Conservation (phyloP, 2,797 vertebrate species). For the Podarcis lilfordi region DNA sequence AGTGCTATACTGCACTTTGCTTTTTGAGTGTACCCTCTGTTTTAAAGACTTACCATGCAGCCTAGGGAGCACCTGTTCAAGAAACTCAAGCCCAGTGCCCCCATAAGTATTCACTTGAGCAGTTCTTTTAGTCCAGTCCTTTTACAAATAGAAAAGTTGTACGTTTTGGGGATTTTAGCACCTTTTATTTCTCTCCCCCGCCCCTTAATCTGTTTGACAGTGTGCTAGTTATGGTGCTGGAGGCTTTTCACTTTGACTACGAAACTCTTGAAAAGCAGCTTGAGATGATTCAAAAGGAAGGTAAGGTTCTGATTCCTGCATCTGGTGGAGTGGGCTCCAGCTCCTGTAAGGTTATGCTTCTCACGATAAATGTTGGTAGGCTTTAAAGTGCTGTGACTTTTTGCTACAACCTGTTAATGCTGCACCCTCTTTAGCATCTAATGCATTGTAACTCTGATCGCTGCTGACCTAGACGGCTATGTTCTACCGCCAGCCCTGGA, state of each 20-base stretch:
- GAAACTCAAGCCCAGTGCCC: neutral
- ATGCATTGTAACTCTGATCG: neutral
- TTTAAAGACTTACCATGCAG: neutral
- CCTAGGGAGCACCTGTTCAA: neutral
- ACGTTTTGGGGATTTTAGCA: neutral
- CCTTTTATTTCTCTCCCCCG: neutral
- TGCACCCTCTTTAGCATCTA: neutral
- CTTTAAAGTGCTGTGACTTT: neutral
- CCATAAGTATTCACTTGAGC: neutral
- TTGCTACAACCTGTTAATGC: neutral
- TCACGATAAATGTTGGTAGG: neutral
- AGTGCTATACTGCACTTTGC: neutral
- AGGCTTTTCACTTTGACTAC: conserved; percentile 95
- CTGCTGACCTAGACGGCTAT: too few species aligned
- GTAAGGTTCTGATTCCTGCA: conserved; percentile 74
- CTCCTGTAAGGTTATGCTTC: neutral
- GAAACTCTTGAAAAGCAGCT: conserved; percentile 89
- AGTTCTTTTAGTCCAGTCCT: neutral
- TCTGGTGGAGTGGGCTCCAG: neutral
- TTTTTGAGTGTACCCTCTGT: neutral
- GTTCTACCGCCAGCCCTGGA: too few species aligned
- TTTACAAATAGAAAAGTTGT: neutral
- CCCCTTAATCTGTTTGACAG: conserved; percentile 71
- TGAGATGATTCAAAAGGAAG: conserved; percentile 80
- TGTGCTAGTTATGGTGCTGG: conserved; percentile 90